phyloP scores from a whole-genome alignment of 2,113 vertebrate species.

The Syngnathus typhle region DNA sequence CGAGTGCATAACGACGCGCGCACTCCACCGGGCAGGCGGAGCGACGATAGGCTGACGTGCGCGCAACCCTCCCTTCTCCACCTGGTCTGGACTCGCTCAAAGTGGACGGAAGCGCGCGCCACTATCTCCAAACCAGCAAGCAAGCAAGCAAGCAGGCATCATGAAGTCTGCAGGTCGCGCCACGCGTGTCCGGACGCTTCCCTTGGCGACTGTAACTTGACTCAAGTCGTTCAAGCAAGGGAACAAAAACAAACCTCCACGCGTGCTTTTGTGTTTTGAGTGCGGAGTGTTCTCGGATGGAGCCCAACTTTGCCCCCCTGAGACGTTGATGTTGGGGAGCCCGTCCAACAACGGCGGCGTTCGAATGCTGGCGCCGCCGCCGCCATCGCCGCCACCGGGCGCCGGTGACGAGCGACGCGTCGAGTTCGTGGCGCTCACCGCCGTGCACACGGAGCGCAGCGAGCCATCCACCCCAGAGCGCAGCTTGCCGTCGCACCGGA shows the following conservation, averaged over 20 bases:
- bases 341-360: conserved; percentile 78
- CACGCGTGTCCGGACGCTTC: neutral
- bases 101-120: neutral
- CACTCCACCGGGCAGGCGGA: neutral
- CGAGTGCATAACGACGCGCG: neutral
- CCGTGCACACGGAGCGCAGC: conserved; percentile 79
- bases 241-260: neutral
- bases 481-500: conserved; percentile 73
- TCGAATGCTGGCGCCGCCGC: conserved; percentile 68
- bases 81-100: neutral
- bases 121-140: neutral
- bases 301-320: conserved; percentile 29
- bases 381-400: conserved; percentile 54
- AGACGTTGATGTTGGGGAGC: conserved; percentile 59
- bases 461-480: conserved; percentile 76
- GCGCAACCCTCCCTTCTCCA: conserved; percentile 1
- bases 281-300: neutral
- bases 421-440: conserved; percentile 83
- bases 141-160: neutral
- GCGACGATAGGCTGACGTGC: neutral
- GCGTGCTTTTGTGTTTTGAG: neutral
- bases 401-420: conserved; percentile 71
- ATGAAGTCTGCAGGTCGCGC: neutral
- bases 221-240: neutral
- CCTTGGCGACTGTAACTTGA: neutral